Evolutionary conservation across 2,113 vertebrate species (phyloP).

Genomic region (Phainopepla nitens): DNA sequence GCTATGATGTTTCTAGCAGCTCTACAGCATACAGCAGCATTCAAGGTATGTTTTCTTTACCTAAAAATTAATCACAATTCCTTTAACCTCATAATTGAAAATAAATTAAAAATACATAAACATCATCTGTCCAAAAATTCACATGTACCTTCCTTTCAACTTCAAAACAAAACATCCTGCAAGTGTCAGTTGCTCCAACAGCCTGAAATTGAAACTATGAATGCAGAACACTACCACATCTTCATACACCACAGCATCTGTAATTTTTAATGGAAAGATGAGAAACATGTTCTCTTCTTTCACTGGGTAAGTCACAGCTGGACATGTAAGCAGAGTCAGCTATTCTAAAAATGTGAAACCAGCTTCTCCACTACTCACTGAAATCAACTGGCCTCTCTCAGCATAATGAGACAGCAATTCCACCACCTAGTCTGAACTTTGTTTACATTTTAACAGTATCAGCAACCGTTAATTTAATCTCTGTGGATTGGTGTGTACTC

Average conservation of each 20-base stretch:
- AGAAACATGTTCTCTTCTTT: not conserved
- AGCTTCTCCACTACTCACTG: not conserved
- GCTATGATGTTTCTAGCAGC: not conserved
- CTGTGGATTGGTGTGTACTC: fast-evolving
- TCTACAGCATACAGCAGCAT: not conserved
- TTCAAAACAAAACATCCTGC: not conserved
- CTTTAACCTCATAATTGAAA: not conserved
- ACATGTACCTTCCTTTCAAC: not conserved
- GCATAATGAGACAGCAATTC: not conserved
- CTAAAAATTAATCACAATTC: not conserved
- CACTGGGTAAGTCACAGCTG: not conserved
- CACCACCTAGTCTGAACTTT: not conserved
- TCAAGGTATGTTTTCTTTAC: not conserved
- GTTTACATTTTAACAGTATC: not conserved
- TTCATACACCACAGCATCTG: fast-evolving
- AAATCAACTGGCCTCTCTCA: not conserved
- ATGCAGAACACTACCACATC: not conserved
- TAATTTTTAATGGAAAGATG: not conserved
- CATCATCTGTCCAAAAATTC: not conserved
- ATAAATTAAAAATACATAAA: not conserved
- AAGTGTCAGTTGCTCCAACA: not conserved
- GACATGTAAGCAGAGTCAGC: not conserved
- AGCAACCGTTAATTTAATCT: not conserved
- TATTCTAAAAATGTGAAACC: not conserved
- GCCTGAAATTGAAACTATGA: not conserved